These are phyloP conservation scores for Eustalomyia histrio DNA, from an alignment of 2,888 invertebrate genomes.

Conservation along the genomic window DNA sequence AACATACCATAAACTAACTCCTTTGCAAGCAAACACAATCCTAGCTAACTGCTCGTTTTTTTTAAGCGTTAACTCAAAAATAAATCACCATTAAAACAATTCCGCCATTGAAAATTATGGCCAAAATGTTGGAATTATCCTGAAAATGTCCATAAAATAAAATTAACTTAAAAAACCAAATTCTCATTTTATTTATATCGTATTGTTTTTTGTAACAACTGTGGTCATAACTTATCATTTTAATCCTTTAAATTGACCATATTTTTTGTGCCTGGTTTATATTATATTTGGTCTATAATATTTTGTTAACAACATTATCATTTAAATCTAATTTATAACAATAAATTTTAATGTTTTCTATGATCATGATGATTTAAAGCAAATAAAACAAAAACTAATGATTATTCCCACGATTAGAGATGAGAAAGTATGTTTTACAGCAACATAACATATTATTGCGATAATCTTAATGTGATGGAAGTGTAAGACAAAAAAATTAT, in stretches of 20 bases:
- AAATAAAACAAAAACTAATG: background rate
- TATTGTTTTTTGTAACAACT: background rate
- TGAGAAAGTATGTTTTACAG: background rate
- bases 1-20: constrained; percentile 15
- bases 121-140: constrained; percentile 44
- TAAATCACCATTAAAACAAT: constrained; percentile 62
- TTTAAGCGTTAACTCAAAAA: constrained; percentile 49
- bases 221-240: constrained; percentile 46
- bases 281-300: background rate
- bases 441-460: background rate
- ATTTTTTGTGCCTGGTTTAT: constrained; percentile 16
- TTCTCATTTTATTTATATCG: constrained; percentile 67
- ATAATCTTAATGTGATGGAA: background rate
- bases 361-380: constrained; percentile 19
- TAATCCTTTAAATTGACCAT: constrained; percentile 60
- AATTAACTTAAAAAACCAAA: constrained; percentile 79
- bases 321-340: constrained; percentile 44
- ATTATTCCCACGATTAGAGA: background rate
- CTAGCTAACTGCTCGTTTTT: background rate
- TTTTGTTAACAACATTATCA: constrained; percentile 32
- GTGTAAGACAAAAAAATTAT: too few species aligned
- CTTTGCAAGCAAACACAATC: constrained; percentile 5
- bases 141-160: constrained; percentile 76
- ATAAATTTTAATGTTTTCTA: constrained; percentile 53
- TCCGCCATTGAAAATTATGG: constrained; percentile 50